A percentile compares a stretch with the other conserved stretches of the same genome.
Evolutionary conservation across 1,140 invertebrate genomes (phyloP).

Genomic region (Bombus haemorrhoidalis): DNA sequence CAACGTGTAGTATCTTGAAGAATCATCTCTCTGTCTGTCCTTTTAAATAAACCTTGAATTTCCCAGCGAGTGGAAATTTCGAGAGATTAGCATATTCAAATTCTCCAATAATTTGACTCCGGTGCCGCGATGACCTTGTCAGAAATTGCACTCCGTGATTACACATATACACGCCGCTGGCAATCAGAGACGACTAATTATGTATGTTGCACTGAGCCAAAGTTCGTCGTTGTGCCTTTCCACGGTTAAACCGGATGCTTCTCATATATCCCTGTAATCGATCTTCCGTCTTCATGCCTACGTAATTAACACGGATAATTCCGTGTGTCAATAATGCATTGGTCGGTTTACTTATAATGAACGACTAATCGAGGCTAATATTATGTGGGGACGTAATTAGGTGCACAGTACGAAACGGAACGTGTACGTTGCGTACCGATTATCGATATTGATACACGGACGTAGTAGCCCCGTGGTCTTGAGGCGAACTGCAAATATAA

Average conservation of each 20-base stretch:
- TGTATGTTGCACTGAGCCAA: background rate
- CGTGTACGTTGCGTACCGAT: background rate
- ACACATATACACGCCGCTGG: slow-evolving; percentile 1
- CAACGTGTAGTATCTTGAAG: too few species aligned
- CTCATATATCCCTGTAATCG: slow-evolving; percentile 5
- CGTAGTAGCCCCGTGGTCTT: too few species aligned
- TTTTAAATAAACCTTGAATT: background rate
- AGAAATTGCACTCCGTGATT: slow-evolving; percentile 41
- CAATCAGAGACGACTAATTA: slow-evolving; percentile 33
- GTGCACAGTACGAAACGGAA: background rate
- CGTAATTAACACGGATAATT: background rate
- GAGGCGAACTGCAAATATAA: background rate
- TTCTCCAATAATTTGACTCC: slow-evolving; percentile 29
- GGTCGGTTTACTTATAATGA: slow-evolving; percentile 23
- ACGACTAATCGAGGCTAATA: slow-evolving; percentile 15
- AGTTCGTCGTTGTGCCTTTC: background rate
- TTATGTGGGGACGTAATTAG: background rate
- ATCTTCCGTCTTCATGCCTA: background rate
- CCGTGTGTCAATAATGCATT: background rate
- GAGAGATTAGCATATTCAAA: background rate
- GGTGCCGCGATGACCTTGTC: background rate
- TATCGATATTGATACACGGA: background rate
- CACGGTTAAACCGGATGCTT: background rate
- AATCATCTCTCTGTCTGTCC: too few species aligned
- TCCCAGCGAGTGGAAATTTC: background rate